A percentile compares a stretch with the other conserved stretches of the same genome.
Evolutionary conservation across 2,113 vertebrate species (phyloP).

Genomic region (Grantiella picta): DNA sequence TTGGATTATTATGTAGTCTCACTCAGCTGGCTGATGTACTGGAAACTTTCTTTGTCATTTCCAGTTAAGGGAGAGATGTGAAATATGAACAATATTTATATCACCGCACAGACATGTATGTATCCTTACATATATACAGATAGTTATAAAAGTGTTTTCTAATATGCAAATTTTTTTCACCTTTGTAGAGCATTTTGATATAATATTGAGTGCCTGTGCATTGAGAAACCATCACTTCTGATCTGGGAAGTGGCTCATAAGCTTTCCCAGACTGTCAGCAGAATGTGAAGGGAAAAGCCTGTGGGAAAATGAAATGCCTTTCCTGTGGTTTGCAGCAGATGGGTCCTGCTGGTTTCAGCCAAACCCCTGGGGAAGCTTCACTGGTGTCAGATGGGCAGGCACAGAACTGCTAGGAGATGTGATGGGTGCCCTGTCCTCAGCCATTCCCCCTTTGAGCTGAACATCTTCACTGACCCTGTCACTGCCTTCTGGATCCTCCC

Average conservation of each 20-base stretch:
- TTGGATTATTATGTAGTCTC: neutral
- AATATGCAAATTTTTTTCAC: neutral
- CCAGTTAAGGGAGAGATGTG: neutral
- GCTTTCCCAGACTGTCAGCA: neutral
- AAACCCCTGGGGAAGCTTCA: neutral
- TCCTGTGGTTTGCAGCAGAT: neutral
- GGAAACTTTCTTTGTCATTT: neutral
- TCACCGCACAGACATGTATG: fast-evolving
- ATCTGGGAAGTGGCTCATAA: neutral
- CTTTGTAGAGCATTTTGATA: neutral
- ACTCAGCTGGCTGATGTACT: neutral
- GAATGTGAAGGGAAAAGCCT: neutral
- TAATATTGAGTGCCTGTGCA: neutral
- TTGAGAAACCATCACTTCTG: fast-evolving
- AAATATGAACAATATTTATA: neutral
- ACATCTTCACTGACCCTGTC: neutral
- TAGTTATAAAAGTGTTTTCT: neutral
- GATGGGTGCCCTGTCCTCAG: fast-evolving
- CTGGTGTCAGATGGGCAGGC: neutral
- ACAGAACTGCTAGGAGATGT: too few relatives aligned
- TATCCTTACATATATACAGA: neutral
- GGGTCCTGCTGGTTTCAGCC: neutral
- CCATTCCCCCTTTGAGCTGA: neutral
- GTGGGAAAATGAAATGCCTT: neutral
- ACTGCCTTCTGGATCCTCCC: neutral